Percentiles rank a stretch among this genome's conserved stretches.
phyloP scores from a whole-genome alignment of 2,797 vertebrate species.

The Bryconaethiops microstoma region DNA sequence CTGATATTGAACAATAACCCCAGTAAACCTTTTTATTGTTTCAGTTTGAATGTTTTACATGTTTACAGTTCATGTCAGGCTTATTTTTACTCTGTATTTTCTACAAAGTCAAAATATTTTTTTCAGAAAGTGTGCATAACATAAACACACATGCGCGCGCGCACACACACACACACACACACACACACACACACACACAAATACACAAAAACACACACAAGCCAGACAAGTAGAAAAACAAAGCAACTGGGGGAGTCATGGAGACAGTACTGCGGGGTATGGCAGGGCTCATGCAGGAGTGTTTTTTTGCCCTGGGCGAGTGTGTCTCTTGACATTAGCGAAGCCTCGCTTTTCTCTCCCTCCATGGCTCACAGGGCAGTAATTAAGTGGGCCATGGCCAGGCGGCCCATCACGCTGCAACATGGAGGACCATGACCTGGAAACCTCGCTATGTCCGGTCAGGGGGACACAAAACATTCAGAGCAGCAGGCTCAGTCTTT shows the following conservation, averaged over 20 bases:
- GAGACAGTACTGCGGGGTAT: conserved; percentile 22
- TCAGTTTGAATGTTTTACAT: too few relatives aligned
- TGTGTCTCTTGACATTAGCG: conserved; percentile 53
- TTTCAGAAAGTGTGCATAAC: too few relatives aligned
- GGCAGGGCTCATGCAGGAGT: conserved; percentile 26
- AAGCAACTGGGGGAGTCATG: not conserved
- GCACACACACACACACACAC: conserved; percentile 12
- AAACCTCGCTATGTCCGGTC: conserved; percentile 39
- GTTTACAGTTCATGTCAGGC: too few relatives aligned
- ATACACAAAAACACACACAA: not conserved
- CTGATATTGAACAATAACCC: too few relatives aligned
- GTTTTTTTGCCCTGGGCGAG: conserved; percentile 35
- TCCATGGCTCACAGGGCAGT: conserved; percentile 40
- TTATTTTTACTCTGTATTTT: too few relatives aligned
- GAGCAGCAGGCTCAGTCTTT: not conserved
- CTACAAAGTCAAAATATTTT: too few relatives aligned
- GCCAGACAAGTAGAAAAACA: conserved; percentile 10
- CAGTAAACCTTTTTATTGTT: too few relatives aligned
- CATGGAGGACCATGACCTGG: conserved; percentile 46
- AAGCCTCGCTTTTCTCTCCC: conserved; percentile 26
- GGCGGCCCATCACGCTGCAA: conserved; percentile 19
- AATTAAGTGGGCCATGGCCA: conserved; percentile 54
- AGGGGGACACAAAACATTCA: conserved; percentile 11
- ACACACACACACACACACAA: conserved; percentile 8
- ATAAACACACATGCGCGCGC: not conserved